Base-by-base conservation (phyloP, 2,888 invertebrate species). In the Idaea biselata region DNA sequence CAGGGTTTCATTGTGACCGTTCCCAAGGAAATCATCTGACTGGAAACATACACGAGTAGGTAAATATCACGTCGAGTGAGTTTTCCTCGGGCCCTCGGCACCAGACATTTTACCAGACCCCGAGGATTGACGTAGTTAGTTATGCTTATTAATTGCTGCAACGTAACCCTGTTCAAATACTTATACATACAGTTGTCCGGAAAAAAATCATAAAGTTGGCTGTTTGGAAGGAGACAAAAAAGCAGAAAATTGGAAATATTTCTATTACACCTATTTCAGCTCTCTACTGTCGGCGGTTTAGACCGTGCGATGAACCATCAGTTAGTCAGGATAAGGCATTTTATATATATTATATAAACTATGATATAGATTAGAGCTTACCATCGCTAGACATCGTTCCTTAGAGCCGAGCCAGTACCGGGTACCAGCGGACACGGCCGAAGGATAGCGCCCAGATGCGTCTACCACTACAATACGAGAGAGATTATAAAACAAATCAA, bases 351-450 rank as follows among this genome's bases (percentile, higher is more conserved):
- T 54, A 55, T 71, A 68, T 69, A 68, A 66, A 2, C 64, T 1
- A 5, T 14, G 59, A 32, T 16, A 11, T 11, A 18, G n/a, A 18
- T 16, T 16, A 8, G 60, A 59, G 73, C 85, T 79, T 72, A 92
- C 93, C 80, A 93, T 74, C 33, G 75, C 70, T 25, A 82, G 72
- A 66, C 93, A 93, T 66, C 87, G 84, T 18, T 83, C 75, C 64
- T 88, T 90, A 6, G 91, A 93, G 55, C 93, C 93, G 59, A 93
- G 81, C 93, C 93, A 93, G 68, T 81, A 87, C 0, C 85, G 81
- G 59, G 84, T 83, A n/a, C 93, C 93, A 57, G 81, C 78, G 69
- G 89, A 85, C n/a, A 91, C 69, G 0, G 88, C 89, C 0, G 89
- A 80, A 25, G 82, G 80, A 71, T 91, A 92, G 16, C 90, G 87